A percentile compares a stretch with the other conserved stretches of the same genome.
phyloP scores from a whole-genome alignment of 2,797 vertebrate genomes.

The Pagetopsis macropterus region DNA sequence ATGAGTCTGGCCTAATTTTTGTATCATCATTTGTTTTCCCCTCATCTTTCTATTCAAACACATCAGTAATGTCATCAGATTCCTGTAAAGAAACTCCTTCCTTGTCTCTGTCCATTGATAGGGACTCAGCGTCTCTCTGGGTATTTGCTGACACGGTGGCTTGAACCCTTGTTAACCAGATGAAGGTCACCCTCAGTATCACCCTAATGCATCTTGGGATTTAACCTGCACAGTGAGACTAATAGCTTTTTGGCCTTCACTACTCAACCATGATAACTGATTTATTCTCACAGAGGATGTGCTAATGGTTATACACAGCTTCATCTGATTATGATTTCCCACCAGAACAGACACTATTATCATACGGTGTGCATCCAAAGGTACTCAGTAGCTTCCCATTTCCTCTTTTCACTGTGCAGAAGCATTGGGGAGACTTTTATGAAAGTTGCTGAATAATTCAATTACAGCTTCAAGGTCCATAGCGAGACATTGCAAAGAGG shows the following conservation, averaged over 20 bases:
- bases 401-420: constrained; percentile 26
- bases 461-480: constrained; percentile 25
- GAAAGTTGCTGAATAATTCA: constrained; percentile 59
- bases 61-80: constrained; percentile 5
- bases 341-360: constrained; percentile 30
- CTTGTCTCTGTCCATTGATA: neutral
- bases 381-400: constrained; percentile 27
- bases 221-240: constrained; percentile 11
- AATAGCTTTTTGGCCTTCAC: constrained; percentile 21
- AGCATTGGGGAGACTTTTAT: neutral
- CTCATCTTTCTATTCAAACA: neutral
- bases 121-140: constrained; percentile 2
- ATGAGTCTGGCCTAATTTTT: neutral
- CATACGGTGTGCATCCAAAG: constrained; percentile 18
- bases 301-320: constrained; percentile 24
- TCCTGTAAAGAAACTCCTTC: neutral
- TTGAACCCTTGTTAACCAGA: constrained; percentile 39
- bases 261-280: constrained; percentile 15
- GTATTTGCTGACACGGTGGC: constrained; percentile 1
- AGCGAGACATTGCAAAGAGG: constrained; percentile 20
- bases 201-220: neutral
- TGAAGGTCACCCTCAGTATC: constrained; percentile 25
- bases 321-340: constrained; percentile 27
- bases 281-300: constrained; percentile 21
- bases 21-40: neutral